These are phyloP conservation scores for Pagrus major DNA, from an alignment of 2,113 vertebrate genomes.

Conservation along the genomic window DNA sequence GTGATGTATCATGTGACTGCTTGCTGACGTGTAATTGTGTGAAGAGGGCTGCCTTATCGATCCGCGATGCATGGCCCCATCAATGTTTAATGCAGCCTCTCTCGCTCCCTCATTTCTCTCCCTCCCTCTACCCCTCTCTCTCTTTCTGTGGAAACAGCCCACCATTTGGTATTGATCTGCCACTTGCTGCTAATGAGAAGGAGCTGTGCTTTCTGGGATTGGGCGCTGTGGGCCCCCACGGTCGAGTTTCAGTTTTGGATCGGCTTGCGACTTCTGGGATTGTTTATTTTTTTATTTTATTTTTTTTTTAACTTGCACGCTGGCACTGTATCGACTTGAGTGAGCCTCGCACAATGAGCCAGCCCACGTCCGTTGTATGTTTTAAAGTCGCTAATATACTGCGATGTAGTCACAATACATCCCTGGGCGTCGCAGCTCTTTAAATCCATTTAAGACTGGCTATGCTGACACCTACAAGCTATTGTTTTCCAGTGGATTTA, in stretches of 20 bases:
- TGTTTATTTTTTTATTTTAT: no score
- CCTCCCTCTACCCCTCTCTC: conserved; percentile 30
- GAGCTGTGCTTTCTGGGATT: conserved; percentile 59
- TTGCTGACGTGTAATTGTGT: conserved; percentile 83
- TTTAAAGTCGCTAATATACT: conserved; percentile 47
- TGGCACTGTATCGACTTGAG: conserved; percentile 10
- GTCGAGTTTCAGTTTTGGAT: conserved; percentile 38
- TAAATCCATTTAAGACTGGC: conserved; percentile 53
- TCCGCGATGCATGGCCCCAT: conserved; percentile 72
- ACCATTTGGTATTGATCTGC: conserved; percentile 80
- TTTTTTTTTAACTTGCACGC: conserved; percentile 36
- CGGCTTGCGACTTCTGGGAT: conserved; percentile 16
- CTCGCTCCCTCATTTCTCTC: conserved; percentile 61
- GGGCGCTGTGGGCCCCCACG: conserved; percentile 30
- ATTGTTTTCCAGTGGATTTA: conserved; percentile 75
- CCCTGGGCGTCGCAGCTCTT: conserved; percentile 18
- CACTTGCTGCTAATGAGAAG: conserved; percentile 73
- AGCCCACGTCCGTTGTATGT: conserved; percentile 21
- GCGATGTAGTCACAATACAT: conserved; percentile 38
- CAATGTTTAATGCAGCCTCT: conserved; percentile 84
- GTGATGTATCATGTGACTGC: conserved; percentile 69
- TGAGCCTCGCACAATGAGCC: conserved; percentile 25
- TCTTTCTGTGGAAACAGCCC: conserved; percentile 71
- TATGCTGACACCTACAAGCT: conserved; percentile 59
- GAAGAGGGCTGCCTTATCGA: conserved; percentile 80